Conservation (phyloP, 2,888 invertebrate species). For the Noctua janthe region DNA sequence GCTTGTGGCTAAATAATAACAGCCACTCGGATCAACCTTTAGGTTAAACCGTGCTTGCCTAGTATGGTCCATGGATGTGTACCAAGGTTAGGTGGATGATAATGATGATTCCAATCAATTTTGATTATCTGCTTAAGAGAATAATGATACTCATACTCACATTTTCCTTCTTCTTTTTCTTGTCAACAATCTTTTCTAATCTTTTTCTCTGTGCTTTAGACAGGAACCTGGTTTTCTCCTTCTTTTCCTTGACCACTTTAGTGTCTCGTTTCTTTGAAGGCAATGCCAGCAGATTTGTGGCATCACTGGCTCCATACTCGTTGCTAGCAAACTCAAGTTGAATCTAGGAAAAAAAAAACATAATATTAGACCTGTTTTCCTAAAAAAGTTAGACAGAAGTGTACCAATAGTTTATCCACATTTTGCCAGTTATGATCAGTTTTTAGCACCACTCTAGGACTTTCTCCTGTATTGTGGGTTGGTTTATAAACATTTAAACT, state of each 20-base stretch:
- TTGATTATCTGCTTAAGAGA: neutral
- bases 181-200: conserved; percentile 96
- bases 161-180: conserved; percentile 96
- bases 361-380: no score
- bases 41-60: neutral
- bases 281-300: conserved; percentile 94
- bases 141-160: conserved; percentile 89
- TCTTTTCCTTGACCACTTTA: conserved; percentile 91
- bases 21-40: no score
- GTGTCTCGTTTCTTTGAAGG: conserved; percentile 96
- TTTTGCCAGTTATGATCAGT: neutral
- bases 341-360: conserved; percentile 88
- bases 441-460: neutral
- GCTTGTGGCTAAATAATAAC: no score
- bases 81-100: neutral
- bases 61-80: neutral
- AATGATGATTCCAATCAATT: neutral
- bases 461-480: neutral
- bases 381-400: neutral
- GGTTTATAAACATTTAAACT: neutral
- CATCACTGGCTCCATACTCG: conserved; percentile 91
- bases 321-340: conserved; percentile 91
- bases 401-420: neutral
- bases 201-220: conserved; percentile 97
- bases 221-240: conserved; percentile 92